These are phyloP conservation scores for Cyclura pinguis DNA, from an alignment of 2,797 vertebrate species.

Conservation along the genomic window DNA sequence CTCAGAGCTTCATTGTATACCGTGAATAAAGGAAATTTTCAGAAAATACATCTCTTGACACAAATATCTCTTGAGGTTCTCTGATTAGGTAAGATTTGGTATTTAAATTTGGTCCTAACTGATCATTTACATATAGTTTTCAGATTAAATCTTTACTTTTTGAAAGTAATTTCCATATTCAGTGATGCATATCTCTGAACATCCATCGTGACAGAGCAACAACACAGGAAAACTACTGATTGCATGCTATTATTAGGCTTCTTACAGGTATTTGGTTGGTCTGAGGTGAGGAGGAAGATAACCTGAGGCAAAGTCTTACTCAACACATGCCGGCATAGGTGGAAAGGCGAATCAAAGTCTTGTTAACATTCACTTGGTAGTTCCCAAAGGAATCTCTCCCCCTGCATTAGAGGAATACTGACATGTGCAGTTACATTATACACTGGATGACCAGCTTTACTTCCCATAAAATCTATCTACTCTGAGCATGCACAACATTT, in stretches of 20 bases:
- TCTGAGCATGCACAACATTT: constrained; percentile 57
- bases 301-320: constrained; percentile 14
- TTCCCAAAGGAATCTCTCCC: constrained; percentile 29
- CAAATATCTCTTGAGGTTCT: background rate
- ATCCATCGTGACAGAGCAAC: background rate
- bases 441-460: constrained; percentile 59
- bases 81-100: no score
- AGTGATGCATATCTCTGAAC: background rate
- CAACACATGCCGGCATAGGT: background rate
- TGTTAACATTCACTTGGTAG: constrained; percentile 46
- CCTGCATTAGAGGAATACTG: constrained; percentile 49
- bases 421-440: constrained; percentile 36
- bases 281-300: background rate
- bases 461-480: constrained; percentile 72
- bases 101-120: background rate
- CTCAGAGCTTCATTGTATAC: background rate
- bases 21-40: background rate
- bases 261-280: background rate
- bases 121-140: constrained; percentile 26
- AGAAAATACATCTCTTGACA: background rate
- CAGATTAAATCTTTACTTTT: constrained; percentile 24
- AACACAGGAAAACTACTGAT: background rate
- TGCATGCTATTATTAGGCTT: background rate
- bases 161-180: background rate
- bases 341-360: constrained; percentile 23